A percentile compares a stretch with the other conserved stretches of the same genome.
These are phyloP conservation scores for Spicauda simplicius DNA, from an alignment of 2,888 invertebrate genomes.

Conservation along the genomic window DNA sequence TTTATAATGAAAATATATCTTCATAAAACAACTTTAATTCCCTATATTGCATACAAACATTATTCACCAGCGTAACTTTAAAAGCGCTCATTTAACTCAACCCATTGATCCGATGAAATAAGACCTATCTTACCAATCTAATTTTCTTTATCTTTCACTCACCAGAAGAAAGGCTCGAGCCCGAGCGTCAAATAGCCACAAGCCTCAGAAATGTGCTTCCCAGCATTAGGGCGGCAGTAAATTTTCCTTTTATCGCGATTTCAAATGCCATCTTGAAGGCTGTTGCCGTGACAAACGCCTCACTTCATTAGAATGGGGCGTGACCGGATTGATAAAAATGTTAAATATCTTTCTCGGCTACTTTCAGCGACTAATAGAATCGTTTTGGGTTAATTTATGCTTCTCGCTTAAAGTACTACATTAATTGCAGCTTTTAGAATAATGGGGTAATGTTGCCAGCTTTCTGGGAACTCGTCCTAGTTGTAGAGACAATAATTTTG, in stretches of 20 bases:
- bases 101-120: not conserved
- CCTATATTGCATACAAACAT: too few relatives aligned
- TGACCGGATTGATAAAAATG: slow-evolving; percentile 70
- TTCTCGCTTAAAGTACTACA: too few relatives aligned
- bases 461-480: too few relatives aligned
- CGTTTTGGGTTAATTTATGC: slow-evolving; percentile 43
- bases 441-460: too few relatives aligned
- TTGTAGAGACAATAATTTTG: too few relatives aligned
- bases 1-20: too few relatives aligned
- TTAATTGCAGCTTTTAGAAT: not conserved
- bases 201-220: slow-evolving; percentile 35
- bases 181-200: slow-evolving; percentile 21
- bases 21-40: too few relatives aligned
- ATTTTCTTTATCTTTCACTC: slow-evolving; percentile 34
- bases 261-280: slow-evolving; percentile 67
- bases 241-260: slow-evolving; percentile 76
- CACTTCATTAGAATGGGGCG: slow-evolving; percentile 72
- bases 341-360: slow-evolving; percentile 50
- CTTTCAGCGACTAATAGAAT: slow-evolving; percentile 54
- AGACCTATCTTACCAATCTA: slow-evolving; percentile 22
- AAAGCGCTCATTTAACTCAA: not conserved
- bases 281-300: slow-evolving; percentile 75
- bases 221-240: slow-evolving; percentile 62
- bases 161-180: slow-evolving; percentile 20
- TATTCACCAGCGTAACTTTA: not conserved